Evolutionary conservation across 2,888 invertebrate genomes (phyloP), one percentile per base, ranked within the genome.

Genomic region (Drosophila yooni): DNA sequence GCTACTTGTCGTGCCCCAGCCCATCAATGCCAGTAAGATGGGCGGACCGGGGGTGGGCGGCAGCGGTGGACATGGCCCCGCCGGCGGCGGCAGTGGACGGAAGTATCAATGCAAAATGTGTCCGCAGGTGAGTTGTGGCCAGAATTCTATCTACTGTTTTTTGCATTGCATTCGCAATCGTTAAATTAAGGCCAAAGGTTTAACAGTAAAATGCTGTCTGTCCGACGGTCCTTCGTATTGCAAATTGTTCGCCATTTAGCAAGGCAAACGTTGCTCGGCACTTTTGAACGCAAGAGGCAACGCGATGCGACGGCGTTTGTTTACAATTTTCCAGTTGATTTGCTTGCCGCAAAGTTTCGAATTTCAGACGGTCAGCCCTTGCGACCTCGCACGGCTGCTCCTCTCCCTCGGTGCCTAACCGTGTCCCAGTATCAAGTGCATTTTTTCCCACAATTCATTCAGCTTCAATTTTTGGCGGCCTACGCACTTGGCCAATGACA

Each of bases 71-170:
- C 89, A 86, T 67, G 81, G 69, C 29, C 59, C 83, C 11, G 56
- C 81, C 29, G 81, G 89, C 11, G 93, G 90, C 3, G 93, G 93
- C 63, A 93, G 92, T 72, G 93, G 93, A 58, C 89, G 98, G 92
- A 98, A 98, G 94, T 98, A 98, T 94, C 97, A 97, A 93, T 98
- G 98, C 95, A 98, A 98, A 94, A 98, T 98, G 98, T 98, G 98
- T 93, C 98, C 98, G 81, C 98, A 98, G 97, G 98, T 99, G 94
- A 94, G 96, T 94, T 72, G 67, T 52, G 57, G 64, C 50, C 50
- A 36, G 29, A 52, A 31, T 48, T 62, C 51, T 57, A 60, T 59
- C 25, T 34, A 51, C 27, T 48, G 64, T 34, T 78, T 65, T 75
- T 71, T 81, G 77, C 59, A 72, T 65, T 68, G 65, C 74, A 33